Percentiles rank a stretch among this genome's conserved stretches.
These are phyloP conservation scores for Ophion ventricosus DNA, from an alignment of 2,888 invertebrate species.

Conservation along the genomic window DNA sequence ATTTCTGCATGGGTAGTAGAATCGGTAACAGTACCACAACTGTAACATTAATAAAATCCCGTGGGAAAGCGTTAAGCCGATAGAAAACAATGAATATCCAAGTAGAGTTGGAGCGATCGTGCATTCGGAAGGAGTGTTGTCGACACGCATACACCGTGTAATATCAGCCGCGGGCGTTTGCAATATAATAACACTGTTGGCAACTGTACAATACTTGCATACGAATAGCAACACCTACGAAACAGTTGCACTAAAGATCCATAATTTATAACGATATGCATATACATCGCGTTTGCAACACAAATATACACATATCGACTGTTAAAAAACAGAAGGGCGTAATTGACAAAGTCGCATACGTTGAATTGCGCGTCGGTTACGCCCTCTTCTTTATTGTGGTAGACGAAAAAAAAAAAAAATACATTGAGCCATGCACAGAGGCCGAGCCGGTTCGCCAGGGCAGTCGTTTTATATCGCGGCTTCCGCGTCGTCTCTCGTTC, in stretches of 20 bases:
- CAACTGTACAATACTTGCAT: neutral
- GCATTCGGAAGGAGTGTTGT: neutral
- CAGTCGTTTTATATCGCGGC: constrained; percentile 46
- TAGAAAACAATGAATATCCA: neutral
- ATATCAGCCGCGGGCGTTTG: constrained; percentile 9
- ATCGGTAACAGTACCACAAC: neutral
- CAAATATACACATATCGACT: neutral
- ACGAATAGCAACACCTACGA: neutral
- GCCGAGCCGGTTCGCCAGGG: constrained; percentile 7
- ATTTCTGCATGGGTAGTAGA: neutral
- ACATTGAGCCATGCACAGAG: neutral
- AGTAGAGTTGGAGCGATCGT: constrained; percentile 9
- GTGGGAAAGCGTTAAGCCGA: neutral
- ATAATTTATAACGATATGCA: constrained; percentile 39
- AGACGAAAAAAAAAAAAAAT: neutral
- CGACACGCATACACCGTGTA: neutral
- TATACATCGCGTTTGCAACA: neutral
- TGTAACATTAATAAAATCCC: neutral
- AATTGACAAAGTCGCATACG: neutral
- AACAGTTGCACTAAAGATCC: constrained; percentile 34
- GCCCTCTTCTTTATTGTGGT: neutral
- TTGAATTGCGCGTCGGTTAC: neutral
- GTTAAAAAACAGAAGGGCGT: neutral
- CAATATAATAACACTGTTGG: constrained; percentile 19
- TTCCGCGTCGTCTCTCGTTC: constrained; percentile 37